Base-by-base conservation (phyloP, 2,797 vertebrate genomes). In the Sebastes matsubarae region DNA sequence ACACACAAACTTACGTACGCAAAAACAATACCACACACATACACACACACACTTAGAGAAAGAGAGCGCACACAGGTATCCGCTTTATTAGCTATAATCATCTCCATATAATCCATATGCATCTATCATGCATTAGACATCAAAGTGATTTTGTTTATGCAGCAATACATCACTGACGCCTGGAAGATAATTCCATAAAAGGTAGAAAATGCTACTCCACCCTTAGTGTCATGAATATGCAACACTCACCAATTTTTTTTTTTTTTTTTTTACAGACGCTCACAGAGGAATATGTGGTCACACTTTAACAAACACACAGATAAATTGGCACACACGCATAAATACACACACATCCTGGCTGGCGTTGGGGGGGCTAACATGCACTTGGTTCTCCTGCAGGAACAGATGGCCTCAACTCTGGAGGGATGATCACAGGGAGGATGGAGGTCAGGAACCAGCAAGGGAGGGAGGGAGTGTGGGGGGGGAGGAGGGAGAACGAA, bases 401-500 rank as follows among this genome's bases (percentile, higher is more conserved):
- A 95, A 94, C 94, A 95, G 93, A 95, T 95, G 94, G 94, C 88
- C 86, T 93, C 63, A 88, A 88, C 93, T 94, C 92, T 94, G 89
- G 82, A 92, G 92, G 92, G 91, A 92, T 90, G 91, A 94, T 92
- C 93, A 93, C 87, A 93, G 85, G 82, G 89, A 92, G 83, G 91
- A 93, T 92, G 93, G 93, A 94, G 94, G 93, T 94, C 93, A 94
- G 90, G 82, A 89, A 91, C 83, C 79, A 89, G 88, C 64, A 57
- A 91, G 90, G 85, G 88, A 89, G 88, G 69, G 81, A 77, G 63
- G 30, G 32, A 69, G 58, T 46, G 52, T 63, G 30, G 30, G 8
- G 30, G 25, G 30, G 65, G 29, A 4, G 18, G 69, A 59, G 36
- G 61, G 25, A 22, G 57, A 52, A 55, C 10, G n/a, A 73, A 79